Base-by-base conservation (phyloP, 2,888 invertebrate genomes). In the Agriopis marginaria region DNA sequence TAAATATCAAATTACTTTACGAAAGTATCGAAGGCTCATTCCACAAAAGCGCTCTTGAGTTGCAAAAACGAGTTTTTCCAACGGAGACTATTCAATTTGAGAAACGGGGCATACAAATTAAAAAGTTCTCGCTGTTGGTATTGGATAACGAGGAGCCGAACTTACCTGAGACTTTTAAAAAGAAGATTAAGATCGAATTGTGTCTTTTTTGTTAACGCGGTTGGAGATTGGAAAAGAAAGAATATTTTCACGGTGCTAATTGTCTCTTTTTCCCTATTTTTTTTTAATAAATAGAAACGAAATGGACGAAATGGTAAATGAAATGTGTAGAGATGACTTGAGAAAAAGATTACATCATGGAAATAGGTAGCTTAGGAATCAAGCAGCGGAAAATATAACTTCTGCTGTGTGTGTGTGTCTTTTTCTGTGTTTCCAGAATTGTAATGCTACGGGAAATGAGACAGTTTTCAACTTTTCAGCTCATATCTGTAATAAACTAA, bases 1-100 rank as follows among this genome's bases (percentile, higher is more conserved):
- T 62, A 70, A 70, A 70, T 73, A 72, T 72, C 64, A 70, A 68
- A 67, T 72, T 65, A 70, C 67, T 70, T 58, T 39, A 47, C 40
- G 44, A 55, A 72, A 73, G 70, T 70, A 63, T 70, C 68, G 65
- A 63, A 51, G 66, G 68, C 51, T 66, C 67, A 63, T 70, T 70
- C 51, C 58, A 59, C 59, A 63, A 66, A 69, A 69, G 69, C 63
- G 63, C 39, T 66, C 63, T 59, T 54, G 63, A 70, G 63, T 60
- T 63, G 66, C 66, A 66, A 63, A 70, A 70, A 63, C 59, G 66
- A 65, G 68, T 59, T 66, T 63, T 60, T 59, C 49, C 64, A 44
- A 42, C 61, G 63, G 55, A 69, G 72, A 66, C 68, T 66, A 66
- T 72, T 61, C 68, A 71, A 71, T 71, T 67, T 71, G 64, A 67